Evolutionary conservation across 2,113 vertebrate species (phyloP), one percentile per base, ranked within the genome.

Genomic region (Grus americana): DNA sequence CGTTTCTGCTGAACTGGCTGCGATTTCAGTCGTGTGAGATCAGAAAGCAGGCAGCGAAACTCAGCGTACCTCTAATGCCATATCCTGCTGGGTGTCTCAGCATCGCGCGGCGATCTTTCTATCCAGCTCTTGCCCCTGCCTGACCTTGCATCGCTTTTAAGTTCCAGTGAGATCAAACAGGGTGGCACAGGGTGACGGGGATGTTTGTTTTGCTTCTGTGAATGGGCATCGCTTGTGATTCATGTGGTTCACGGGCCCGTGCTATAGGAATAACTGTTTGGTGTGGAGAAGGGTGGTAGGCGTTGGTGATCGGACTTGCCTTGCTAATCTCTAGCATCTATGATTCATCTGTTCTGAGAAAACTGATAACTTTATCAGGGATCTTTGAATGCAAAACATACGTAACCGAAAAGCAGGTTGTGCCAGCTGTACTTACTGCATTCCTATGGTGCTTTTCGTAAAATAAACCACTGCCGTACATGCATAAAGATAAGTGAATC

Each of bases 121-220:
- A 6, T 75, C 76, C 80, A 92, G 66, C 52, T 72, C 57, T 71
- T 93, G 88, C 88, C 86, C 86, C 58, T 92, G 36, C 52, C 68
- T 96, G 95, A 96, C 92, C 96, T 93, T 83, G 34, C 57, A 21
- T 42, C 0, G 0, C 90, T 96, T 96, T 97, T 79, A 95, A 91
- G 83, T 96, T 89, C 52, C 88, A 81, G 36, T 15, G 47, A 96
- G 93, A 88, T 96, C 91, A 94, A 96, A 95, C 79, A 95, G 58
- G 57, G 67, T 96, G 86, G 86, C 93, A 95, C 44, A 36, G 61
- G 71, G 79, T 78, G 90, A 83, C 9, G 3, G 73, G 34, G 50
- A 27, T 85, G 71, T 92, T 95, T 96, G 78, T 85, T 96, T 89
- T 92, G 71, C 59, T 92, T 87, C 89, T 88, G 62, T 85, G 71